Percentiles rank a stretch among this genome's conserved stretches.
Conservation (phyloP, 1,140 invertebrate genomes). For the Zeugodacus cucurbitae region DNA sequence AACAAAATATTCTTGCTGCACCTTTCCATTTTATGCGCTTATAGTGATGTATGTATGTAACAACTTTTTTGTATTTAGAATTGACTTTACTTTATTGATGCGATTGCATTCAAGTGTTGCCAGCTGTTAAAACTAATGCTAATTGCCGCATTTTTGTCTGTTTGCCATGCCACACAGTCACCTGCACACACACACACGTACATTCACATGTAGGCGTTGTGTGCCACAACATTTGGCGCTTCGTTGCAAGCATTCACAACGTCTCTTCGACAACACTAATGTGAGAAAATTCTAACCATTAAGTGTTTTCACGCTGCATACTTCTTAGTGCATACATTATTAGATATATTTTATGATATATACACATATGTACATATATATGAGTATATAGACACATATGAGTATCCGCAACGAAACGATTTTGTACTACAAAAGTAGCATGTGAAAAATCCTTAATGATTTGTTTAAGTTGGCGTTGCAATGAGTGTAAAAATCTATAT, state of each 20-base stretch:
- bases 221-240: neutral
- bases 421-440: neutral
- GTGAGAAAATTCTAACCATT: slow-evolving; percentile 22
- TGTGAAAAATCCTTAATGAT: neutral
- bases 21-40: neutral
- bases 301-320: neutral
- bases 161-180: neutral
- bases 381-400: neutral
- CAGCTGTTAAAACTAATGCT: slow-evolving; percentile 7
- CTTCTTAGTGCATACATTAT: neutral
- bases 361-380: neutral
- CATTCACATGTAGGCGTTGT: neutral
- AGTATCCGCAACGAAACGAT: neutral
- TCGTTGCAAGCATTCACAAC: neutral
- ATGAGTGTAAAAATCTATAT: neutral
- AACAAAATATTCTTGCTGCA: neutral
- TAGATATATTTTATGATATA: neutral
- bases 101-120: neutral
- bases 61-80: too few relatives aligned
- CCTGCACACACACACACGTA: neutral
- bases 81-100: too few relatives aligned
- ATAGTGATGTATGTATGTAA: neutral
- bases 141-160: slow-evolving; percentile 4
- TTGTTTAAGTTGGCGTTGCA: too few relatives aligned
- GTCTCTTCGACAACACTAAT: neutral